Base-by-base conservation (phyloP, 2,888 invertebrate species). In the Yponomeuta plumbellus region DNA sequence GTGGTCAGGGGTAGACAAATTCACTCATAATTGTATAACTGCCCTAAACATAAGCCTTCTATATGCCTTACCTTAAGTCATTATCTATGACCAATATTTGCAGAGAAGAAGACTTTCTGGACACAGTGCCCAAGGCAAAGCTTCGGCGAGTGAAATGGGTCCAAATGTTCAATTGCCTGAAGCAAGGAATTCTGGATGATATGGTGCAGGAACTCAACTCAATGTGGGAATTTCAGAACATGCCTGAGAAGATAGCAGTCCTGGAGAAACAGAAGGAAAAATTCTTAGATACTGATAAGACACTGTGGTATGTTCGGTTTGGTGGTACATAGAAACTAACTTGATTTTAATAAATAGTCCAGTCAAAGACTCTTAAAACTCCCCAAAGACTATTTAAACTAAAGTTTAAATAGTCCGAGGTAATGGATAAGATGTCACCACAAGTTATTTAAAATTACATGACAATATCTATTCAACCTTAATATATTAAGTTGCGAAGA, bases 191-290 rank as follows among this genome's bases (percentile, higher is more conserved):
- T 63, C 75, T 84, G 11, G 81, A 85, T 70, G 87, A 86, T 70
- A 86, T 91, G 83, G 76, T 87, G 10, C 83, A 87, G 69, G 89
- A 91, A 73, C 71, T 90, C 61, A 81, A 77, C 71, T 75, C 80
- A 3, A 86, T 92, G 88, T 92, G 92, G 92, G 78, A 84, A 68
- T 84, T 84, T 71, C 91, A 92, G 73, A 81, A 85, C 68, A 87
- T 92, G 82, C 76, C 80, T 17, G 76, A 80, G 58, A 91, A 89
- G 71, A 71, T 88, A 57, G 86, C 85, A 70, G 70, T 77, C 61
- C 74, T 89, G 57, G 86, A 88, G 70, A 84, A 84, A 68, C 91
- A 88, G 71, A 86, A 81, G 67, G 86, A 86, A 70, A 89, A 86
- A 71, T 88, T 80, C 75, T 69, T 72, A 61, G 84, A 88, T 64